Percentiles rank a stretch among this genome's conserved stretches.
Conservation (phyloP, 2,113 vertebrate species). For the Lasiurus borealis region DNA sequence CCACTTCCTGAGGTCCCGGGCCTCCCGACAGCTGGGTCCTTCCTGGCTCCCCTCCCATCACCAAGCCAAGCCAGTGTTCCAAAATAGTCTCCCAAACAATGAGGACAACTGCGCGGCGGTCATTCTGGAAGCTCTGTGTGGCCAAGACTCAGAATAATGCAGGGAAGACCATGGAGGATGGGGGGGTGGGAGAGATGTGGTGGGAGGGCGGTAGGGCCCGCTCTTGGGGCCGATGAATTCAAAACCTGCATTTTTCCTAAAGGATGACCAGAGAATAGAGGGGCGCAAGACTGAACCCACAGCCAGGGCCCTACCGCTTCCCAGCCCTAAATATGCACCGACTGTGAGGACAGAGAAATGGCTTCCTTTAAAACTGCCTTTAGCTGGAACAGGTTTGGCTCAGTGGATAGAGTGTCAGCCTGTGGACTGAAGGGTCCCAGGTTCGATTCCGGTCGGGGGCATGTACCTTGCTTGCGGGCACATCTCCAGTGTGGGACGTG, state of each 20-base stretch:
- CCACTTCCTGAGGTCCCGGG: neutral
- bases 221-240: conserved; percentile 21
- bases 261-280: neutral
- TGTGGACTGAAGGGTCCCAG: too few species aligned
- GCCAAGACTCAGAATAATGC: conserved; percentile 39
- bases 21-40: conserved; percentile 82
- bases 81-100: conserved; percentile 82
- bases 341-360: neutral
- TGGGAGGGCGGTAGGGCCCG: neutral
- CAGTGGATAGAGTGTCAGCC: too few species aligned
- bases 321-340: neutral
- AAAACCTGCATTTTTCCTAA: neutral
- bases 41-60: conserved; percentile 75
- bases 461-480: too few species aligned
- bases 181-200: neutral
- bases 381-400: too few species aligned
- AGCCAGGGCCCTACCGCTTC: too few species aligned
- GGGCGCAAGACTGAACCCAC: neutral
- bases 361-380: neutral
- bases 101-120: conserved; percentile 85
- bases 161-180: neutral
- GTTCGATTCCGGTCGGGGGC: too few species aligned
- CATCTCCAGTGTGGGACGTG: too few species aligned
- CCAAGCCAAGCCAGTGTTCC: conserved; percentile 79
- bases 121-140: conserved; percentile 79